These are phyloP conservation scores for Sandelia bainsii DNA, from an alignment of 2,797 vertebrate genomes.

Conservation along the genomic window DNA sequence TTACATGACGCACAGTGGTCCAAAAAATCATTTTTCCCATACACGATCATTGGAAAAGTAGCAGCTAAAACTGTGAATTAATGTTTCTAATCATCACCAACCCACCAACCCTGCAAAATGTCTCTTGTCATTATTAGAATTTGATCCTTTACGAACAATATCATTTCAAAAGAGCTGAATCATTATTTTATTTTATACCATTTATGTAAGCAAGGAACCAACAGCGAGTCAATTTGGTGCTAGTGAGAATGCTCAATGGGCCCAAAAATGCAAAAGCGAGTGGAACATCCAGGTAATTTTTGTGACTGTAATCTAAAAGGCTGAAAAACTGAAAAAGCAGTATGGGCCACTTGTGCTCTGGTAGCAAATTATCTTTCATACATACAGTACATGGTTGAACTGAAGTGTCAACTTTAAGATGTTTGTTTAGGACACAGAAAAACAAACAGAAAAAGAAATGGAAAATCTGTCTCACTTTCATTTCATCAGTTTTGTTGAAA, in stretches of 20 bases:
- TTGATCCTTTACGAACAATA: background rate
- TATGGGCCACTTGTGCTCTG: no score
- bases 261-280: background rate
- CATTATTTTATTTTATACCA: no score
- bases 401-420: background rate
- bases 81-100: background rate
- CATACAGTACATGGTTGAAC: background rate
- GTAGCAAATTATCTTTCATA: no score
- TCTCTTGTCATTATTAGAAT: no score
- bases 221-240: background rate
- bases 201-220: background rate
- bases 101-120: no score
- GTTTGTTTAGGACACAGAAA: background rate
- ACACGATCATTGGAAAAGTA: no score
- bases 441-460: background rate
- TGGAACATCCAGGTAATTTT: background rate
- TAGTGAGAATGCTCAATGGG: background rate
- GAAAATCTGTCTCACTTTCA: conserved; percentile 8
- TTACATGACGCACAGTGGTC: background rate
- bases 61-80: background rate
- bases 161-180: background rate
- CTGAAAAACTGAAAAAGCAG: no score
- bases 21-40: background rate
- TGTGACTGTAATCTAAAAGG: no score
- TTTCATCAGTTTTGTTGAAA: conserved; percentile 5